Evolutionary conservation across 2,888 invertebrate genomes (phyloP).

Genomic region (Aelia acuminata): DNA sequence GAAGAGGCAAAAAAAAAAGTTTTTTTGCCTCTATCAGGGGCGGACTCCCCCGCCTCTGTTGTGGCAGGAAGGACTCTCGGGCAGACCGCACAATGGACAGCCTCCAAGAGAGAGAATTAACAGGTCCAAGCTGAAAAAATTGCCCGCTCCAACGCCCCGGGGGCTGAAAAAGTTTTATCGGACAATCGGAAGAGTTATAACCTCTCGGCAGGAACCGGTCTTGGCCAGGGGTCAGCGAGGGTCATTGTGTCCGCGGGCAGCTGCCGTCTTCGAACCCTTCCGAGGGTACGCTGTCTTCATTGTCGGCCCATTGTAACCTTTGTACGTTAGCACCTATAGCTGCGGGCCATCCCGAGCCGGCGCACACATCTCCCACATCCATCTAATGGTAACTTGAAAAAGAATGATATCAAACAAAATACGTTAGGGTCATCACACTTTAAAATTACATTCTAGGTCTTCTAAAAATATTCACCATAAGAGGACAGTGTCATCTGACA

Average conservation of each 20-base stretch:
- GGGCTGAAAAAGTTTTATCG: constrained; percentile 11
- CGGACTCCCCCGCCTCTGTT: constrained; percentile 27
- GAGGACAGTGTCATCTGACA: no score
- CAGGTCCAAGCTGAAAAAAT: constrained; percentile 55
- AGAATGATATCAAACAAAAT: neutral
- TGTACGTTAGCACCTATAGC: constrained; percentile 21
- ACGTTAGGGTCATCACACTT: neutral
- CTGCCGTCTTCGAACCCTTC: constrained; percentile 39
- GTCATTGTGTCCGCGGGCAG: constrained; percentile 17
- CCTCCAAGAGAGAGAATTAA: constrained; percentile 55
- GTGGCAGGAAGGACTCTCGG: neutral
- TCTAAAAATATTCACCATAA: no score
- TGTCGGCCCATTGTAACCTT: neutral
- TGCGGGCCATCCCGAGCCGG: constrained; percentile 1
- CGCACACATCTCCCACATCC: neutral
- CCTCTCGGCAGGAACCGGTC: no score
- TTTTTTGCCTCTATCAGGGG: neutral
- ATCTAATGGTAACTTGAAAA: neutral
- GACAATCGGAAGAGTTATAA: constrained; percentile 55
- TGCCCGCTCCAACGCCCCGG: constrained; percentile 46
- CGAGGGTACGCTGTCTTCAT: neutral
- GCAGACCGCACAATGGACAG: constrained; percentile 50
- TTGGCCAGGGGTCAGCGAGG: neutral
- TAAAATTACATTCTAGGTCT: no score
- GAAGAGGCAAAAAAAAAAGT: constrained; percentile 27